Evolutionary conservation across 2,888 invertebrate species (phyloP).

Genomic region (Acleris laterana): DNA sequence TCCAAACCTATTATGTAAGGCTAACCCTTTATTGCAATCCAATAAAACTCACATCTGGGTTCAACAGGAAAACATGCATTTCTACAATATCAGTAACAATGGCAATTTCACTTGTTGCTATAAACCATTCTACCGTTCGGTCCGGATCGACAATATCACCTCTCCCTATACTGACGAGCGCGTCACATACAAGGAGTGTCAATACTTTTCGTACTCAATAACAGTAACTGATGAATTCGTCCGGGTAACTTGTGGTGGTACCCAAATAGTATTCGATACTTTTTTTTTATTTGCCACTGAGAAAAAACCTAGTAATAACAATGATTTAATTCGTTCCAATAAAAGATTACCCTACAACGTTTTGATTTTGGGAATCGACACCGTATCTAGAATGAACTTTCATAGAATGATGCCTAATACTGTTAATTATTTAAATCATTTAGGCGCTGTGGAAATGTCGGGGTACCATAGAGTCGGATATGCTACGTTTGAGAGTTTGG

Average conservation of each 20-base stretch:
- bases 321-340: conserved; percentile 8
- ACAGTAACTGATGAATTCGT: conserved; percentile 85
- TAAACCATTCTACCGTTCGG: conserved; percentile 75
- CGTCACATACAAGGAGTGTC: conserved; percentile 70
- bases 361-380: conserved; percentile 92
- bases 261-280: conserved; percentile 48
- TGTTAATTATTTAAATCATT: no score
- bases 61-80: no score
- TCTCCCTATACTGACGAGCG: conserved; percentile 63
- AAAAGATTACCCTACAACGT: conserved; percentile 83
- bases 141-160: conserved; percentile 60
- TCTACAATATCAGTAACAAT: conserved; percentile 73
- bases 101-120: conserved; percentile 83
- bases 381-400: conserved; percentile 93
- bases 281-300: conserved; percentile 46
- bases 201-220: conserved; percentile 63
- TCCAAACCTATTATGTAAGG: conserved; percentile 72
- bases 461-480: conserved; percentile 97
- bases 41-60: conserved; percentile 83
- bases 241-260: conserved; percentile 83
- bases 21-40: conserved; percentile 76
- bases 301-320: conserved; percentile 37
- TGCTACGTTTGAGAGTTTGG: no score
- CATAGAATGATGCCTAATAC: conserved; percentile 93
- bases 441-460: conserved; percentile 89